A percentile compares a stretch with the other conserved stretches of the same genome.
phyloP scores from a whole-genome alignment of 2,113 vertebrate species.

The Perccottus glenii region DNA sequence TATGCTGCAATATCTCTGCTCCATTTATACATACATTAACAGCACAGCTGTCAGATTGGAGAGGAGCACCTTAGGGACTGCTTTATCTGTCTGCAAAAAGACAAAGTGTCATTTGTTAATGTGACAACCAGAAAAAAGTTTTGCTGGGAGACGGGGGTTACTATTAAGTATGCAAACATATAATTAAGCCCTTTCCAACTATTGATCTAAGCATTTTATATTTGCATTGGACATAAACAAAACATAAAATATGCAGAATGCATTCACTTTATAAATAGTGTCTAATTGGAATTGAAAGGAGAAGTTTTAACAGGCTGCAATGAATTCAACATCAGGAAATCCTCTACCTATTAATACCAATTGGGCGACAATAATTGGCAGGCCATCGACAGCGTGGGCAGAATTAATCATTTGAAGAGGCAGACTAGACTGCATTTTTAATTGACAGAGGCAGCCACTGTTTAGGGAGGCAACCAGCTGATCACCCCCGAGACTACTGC shows the following conservation, averaged over 20 bases:
- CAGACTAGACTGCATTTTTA: constrained; percentile 78
- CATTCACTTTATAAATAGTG: constrained; percentile 33
- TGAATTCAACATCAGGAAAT: constrained; percentile 77
- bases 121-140: constrained; percentile 1
- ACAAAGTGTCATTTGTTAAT: background rate
- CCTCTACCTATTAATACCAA: constrained; percentile 78
- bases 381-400: constrained; percentile 73
- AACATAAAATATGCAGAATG: constrained; percentile 8
- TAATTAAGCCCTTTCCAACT: background rate
- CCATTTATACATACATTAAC: constrained; percentile 77
- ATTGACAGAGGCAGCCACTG: constrained; percentile 80
- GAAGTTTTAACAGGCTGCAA: constrained; percentile 64
- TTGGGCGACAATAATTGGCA: constrained; percentile 78
- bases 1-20: constrained; percentile 71
- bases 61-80: constrained; percentile 28
- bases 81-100: constrained; percentile 32
- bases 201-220: background rate
- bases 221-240: background rate
- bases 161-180: background rate
- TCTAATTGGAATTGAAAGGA: constrained; percentile 67
- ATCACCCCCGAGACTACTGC: constrained; percentile 75
- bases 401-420: constrained; percentile 78
- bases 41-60: constrained; percentile 29
- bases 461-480: constrained; percentile 77
- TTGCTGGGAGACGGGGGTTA: background rate